Conservation (phyloP, 2,888 invertebrate genomes). For the Frankliniella fusca region DNA sequence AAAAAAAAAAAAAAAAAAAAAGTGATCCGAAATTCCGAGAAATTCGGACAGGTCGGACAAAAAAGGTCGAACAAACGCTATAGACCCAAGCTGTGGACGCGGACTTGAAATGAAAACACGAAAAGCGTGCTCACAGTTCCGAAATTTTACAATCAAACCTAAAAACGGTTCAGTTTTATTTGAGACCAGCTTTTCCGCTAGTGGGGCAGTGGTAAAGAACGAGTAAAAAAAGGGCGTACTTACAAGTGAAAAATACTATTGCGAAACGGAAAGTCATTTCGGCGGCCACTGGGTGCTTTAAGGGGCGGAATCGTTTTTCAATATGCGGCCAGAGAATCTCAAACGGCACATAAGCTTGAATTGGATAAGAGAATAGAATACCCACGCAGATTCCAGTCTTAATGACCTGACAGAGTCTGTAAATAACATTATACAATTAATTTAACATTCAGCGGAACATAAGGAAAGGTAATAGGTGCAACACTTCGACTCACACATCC, state of each 20-base stretch:
- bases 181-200: no score
- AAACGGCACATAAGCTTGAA: conserved; percentile 86
- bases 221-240: conserved; percentile 49
- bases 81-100: no score
- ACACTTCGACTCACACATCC: conserved; percentile 51
- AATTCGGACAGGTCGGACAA: no score
- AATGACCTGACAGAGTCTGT: conserved; percentile 74
- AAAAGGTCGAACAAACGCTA: no score
- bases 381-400: conserved; percentile 79
- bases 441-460: conserved; percentile 34
- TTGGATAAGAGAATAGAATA: conserved; percentile 83
- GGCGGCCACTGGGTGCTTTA: conserved; percentile 55
- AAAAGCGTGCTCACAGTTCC: no score
- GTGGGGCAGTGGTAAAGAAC: no score
- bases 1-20: no score
- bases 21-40: no score
- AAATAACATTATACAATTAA: conserved; percentile 34
- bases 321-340: conserved; percentile 80
- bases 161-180: no score
- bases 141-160: no score
- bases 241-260: conserved; percentile 78
- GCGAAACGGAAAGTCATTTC: conserved; percentile 68
- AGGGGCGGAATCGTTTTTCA: conserved; percentile 53
- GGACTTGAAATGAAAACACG: no score
- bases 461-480: conserved; percentile 32